Conservation (phyloP, 2,797 vertebrate species). For the Argyrosomus regius region DNA sequence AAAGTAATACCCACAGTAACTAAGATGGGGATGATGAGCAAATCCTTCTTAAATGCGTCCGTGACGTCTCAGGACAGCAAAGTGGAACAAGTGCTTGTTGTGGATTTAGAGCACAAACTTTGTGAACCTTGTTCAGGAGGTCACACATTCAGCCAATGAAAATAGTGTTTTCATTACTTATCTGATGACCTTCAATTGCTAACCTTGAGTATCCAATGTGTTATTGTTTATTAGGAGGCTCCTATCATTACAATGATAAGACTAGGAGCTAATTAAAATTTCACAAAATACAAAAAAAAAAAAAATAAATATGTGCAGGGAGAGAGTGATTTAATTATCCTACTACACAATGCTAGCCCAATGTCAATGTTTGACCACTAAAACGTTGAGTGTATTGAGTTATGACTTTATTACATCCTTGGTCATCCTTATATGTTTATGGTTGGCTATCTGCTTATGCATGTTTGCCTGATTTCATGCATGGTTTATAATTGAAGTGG, state of each 20-base stretch:
- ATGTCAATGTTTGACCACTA: neutral
- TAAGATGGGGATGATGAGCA: conserved; percentile 19
- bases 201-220: neutral
- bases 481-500: conserved; percentile 15
- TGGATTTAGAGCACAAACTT: conserved; percentile 27
- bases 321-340: neutral
- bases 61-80: conserved; percentile 12
- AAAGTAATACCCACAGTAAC: conserved; percentile 17
- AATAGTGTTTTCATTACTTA: neutral
- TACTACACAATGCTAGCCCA: neutral
- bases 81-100: neutral
- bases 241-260: neutral
- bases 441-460: neutral
- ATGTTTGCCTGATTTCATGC: conserved; percentile 29
- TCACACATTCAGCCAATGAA: neutral
- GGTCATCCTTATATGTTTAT: conserved; percentile 13
- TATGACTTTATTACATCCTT: conserved; percentile 12
- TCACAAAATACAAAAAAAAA: neutral
- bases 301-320: neutral
- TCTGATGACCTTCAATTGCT: neutral
- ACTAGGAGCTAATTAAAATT: neutral
- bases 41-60: conserved; percentile 26
- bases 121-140: neutral
- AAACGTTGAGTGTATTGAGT: conserved; percentile 2
- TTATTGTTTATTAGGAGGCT: neutral